phyloP scores from a whole-genome alignment of 2,888 invertebrate genomes.

The Dynastes maya region DNA sequence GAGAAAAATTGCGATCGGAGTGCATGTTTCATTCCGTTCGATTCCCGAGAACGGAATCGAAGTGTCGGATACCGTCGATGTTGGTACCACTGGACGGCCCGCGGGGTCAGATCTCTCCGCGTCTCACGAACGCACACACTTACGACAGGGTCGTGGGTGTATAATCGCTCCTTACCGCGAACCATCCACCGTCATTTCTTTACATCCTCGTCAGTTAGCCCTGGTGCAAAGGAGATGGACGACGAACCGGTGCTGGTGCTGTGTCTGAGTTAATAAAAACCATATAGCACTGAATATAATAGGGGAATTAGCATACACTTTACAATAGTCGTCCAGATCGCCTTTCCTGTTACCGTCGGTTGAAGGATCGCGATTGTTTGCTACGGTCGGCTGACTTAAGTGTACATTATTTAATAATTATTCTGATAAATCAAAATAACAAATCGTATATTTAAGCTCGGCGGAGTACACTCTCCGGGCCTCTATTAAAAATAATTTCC shows the following conservation, averaged over 20 bases:
- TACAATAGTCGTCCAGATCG: conserved; percentile 54
- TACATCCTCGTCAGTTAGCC: conserved; percentile 59
- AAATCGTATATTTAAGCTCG: conserved; percentile 69
- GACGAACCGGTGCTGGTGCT: conserved; percentile 50
- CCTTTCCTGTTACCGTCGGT: conserved; percentile 57
- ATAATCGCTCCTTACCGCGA: conserved; percentile 68
- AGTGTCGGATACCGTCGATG: conserved; percentile 55
- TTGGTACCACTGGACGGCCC: conserved; percentile 67
- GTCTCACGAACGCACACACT: conserved; percentile 70
- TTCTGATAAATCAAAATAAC: conserved; percentile 72
- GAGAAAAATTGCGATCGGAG: neutral
- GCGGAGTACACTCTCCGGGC: conserved; percentile 60
- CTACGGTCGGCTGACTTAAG: conserved; percentile 65
- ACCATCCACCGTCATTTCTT: conserved; percentile 57
- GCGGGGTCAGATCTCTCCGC: conserved; percentile 67
- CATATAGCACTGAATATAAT: conserved; percentile 72
- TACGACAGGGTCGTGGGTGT: conserved; percentile 70
- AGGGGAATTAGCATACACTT: conserved; percentile 71
- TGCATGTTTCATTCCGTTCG: conserved; percentile 21
- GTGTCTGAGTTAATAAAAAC: conserved; percentile 60
- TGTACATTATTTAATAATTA: conserved; percentile 71
- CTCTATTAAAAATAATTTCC: conserved; percentile 69
- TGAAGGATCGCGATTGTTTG: conserved; percentile 14
- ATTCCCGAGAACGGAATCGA: conserved; percentile 47
- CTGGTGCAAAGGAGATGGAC: conserved; percentile 50